Percentiles rank a stretch among this genome's conserved stretches.
These are phyloP conservation scores for Pleuronectes platessa DNA, from an alignment of 2,113 vertebrate genomes.

Conservation along the genomic window DNA sequence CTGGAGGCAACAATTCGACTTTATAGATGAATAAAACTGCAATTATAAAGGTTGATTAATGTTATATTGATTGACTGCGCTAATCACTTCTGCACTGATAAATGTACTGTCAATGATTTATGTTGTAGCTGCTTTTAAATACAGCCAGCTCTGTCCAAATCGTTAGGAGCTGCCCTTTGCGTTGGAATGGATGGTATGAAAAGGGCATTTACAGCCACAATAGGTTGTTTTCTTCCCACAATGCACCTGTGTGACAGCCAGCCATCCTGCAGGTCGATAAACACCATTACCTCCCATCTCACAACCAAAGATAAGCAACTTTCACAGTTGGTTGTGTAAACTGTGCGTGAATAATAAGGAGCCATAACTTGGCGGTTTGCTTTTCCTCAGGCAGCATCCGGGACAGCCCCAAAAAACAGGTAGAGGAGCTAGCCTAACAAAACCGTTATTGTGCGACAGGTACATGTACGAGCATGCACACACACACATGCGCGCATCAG, in stretches of 20 bases:
- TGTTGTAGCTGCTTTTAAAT: too few relatives aligned
- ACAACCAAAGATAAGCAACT: constrained; percentile 21
- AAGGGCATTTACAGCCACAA: too few relatives aligned
- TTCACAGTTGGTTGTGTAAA: constrained; percentile 7
- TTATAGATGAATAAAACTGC: too few relatives aligned
- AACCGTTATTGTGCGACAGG: constrained; percentile 49
- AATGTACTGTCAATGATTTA: too few relatives aligned
- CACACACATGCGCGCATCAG: constrained; percentile 6
- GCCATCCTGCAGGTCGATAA: constrained; percentile 1
- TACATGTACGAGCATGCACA: constrained; percentile 15
- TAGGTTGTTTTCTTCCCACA: too few relatives aligned
- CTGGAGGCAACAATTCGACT: neutral
- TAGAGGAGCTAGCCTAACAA: constrained; percentile 44
- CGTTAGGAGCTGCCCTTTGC: too few relatives aligned
- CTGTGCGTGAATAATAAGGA: constrained; percentile 11
- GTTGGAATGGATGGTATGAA: too few relatives aligned
- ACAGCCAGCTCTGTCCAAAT: too few relatives aligned
- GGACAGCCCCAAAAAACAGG: constrained; percentile 59
- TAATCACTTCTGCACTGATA: too few relatives aligned
- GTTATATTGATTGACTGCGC: too few relatives aligned
- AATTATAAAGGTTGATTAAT: too few relatives aligned
- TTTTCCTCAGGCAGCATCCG: constrained; percentile 33
- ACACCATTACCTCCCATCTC: constrained; percentile 2
- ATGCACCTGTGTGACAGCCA: too few relatives aligned
- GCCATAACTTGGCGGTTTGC: constrained; percentile 24